A percentile compares a stretch with the other conserved stretches of the same genome.
Evolutionary conservation across 2,888 invertebrate genomes (phyloP).

Genomic region (Drosophila fulvimacula): DNA sequence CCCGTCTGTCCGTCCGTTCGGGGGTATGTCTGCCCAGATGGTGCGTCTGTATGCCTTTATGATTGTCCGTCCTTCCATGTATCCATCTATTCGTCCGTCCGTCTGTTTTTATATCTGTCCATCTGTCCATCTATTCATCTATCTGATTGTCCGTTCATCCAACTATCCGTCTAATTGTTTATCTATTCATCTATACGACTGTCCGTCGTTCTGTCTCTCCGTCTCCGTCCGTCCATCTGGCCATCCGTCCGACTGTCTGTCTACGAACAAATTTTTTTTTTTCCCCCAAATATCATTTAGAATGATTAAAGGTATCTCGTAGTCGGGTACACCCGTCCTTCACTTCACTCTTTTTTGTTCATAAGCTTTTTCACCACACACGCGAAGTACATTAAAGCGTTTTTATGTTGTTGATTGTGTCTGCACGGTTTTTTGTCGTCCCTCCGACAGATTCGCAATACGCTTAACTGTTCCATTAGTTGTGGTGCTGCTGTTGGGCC

Average conservation of each 20-base stretch:
- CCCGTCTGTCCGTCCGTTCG: not conserved
- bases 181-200: not conserved
- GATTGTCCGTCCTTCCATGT: too few relatives aligned
- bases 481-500: conserved; percentile 1
- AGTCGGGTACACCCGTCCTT: not conserved
- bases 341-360: not conserved
- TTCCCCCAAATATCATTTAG: not conserved
- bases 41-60: too few relatives aligned
- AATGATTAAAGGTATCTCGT: not conserved
- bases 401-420: conserved; percentile 7
- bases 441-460: conserved; percentile 3
- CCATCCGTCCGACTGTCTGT: too few relatives aligned
- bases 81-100: not conserved
- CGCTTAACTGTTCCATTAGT: conserved; percentile 27
- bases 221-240: not conserved
- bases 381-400: conserved; percentile 1
- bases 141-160: not conserved
- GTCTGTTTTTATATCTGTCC: not conserved
- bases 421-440: not conserved
- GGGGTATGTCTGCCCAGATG: not conserved
- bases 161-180: not conserved
- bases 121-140: not conserved
- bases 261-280: too few relatives aligned
- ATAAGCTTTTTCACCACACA: not conserved
- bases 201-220: not conserved